Evolutionary conservation across 1,140 invertebrate species (phyloP).

Genomic region (Drosophila melanica): DNA sequence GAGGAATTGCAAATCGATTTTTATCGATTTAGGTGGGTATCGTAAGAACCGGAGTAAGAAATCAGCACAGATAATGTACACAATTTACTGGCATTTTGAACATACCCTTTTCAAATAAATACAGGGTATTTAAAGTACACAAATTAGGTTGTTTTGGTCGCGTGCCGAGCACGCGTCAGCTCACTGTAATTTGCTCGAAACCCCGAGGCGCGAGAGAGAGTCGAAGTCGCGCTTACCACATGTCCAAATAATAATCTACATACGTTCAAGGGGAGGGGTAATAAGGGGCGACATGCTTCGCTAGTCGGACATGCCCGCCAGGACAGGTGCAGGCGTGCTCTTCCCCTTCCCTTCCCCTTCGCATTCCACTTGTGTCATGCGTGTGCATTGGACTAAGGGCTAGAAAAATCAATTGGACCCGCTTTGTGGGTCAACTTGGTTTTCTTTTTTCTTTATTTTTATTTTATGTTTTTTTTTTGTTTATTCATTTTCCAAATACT

Average conservation of each 20-base stretch:
- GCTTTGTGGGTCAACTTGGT: slow-evolving; percentile 58
- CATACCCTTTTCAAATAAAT: background rate
- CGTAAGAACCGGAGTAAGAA: too few species aligned
- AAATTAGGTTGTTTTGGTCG: slow-evolving; percentile 49
- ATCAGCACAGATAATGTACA: too few species aligned
- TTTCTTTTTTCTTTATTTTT: slow-evolving; percentile 12
- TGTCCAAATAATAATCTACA: background rate
- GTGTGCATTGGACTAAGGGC: slow-evolving; percentile 17
- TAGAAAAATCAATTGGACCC: slow-evolving; percentile 62
- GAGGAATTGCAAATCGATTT: background rate
- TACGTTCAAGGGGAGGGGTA: background rate
- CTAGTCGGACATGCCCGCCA: slow-evolving; percentile 8
- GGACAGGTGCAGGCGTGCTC: slow-evolving; percentile 48
- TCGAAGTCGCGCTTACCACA: slow-evolving; percentile 4
- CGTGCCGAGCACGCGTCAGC: slow-evolving; percentile 45
- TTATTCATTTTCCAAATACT: background rate
- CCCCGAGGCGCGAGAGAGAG: background rate
- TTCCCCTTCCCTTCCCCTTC: slow-evolving; percentile 4
- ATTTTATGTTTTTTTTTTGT: background rate
- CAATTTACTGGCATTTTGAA: too few species aligned
- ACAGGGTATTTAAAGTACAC: slow-evolving; percentile 9
- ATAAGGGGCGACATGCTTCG: slow-evolving; percentile 42
- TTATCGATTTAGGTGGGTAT: background rate
- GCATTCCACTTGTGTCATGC: slow-evolving; percentile 5
- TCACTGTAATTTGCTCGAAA: slow-evolving; percentile 33